Evolutionary conservation across 2,113 vertebrate species (phyloP), one percentile per base, ranked within the genome.

Genomic region (Muntiacus reevesi): DNA sequence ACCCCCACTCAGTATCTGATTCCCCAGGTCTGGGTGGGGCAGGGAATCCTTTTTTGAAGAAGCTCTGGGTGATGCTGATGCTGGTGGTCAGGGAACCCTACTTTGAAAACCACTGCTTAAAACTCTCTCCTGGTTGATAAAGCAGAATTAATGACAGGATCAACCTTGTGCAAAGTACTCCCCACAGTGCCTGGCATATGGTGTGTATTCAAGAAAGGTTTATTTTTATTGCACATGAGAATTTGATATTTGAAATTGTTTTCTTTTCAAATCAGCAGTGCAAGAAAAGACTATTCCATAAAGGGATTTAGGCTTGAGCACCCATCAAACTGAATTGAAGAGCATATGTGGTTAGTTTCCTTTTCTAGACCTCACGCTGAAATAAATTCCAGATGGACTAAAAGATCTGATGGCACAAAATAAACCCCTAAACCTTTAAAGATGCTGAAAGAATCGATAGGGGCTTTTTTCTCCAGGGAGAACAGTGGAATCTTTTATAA

Each of bases 71-170:
- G 36, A 16, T 43, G 90, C 25, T 30, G 16, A 5, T 21, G 79
- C 33, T 14, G 25, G 13, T 11, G 5, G 19, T 55, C 14, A 2
- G 1, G 28, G 47, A 54, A 15, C 50, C 11, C 16, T 27, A 23
- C 25, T 40, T 64, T 10, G 78, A 64, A 79, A 82, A 40, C 11
- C 0, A 4, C 89, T 64, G n/a, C 45, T 43, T 30, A 36, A 82
- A 14, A 36, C n/a, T 10, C 23, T 50, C 74, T 64, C 45, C 8
- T 25, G 12, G 78, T 64, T 6, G 33, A 27, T n/a, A 15, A 30
- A 25, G 50, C 0, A 0, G 15, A 45, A 9, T 43, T 81, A 47
- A 25, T 0, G 3, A 11, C 3, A 28, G 43, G 8, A 14, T 33
- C 12, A 13, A 5, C 21, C 67, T 33, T 33, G 13, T 59, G 40